These are phyloP conservation scores for Herpetotheres cachinnans DNA, from an alignment of 2,113 vertebrate species.

Conservation along the genomic window DNA sequence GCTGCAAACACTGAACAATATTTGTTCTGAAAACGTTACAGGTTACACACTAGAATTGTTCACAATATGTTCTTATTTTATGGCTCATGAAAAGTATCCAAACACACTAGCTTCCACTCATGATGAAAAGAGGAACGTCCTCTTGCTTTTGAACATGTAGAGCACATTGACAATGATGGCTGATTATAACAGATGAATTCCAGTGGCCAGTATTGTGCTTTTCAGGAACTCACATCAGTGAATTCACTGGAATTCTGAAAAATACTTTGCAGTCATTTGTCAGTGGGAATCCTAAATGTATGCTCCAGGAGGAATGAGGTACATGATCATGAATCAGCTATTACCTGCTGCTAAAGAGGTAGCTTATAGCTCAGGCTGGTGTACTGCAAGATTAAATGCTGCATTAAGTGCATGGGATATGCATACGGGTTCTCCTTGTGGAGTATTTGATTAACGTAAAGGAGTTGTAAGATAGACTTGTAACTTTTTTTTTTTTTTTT, in stretches of 20 bases:
- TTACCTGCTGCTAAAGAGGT: not conserved
- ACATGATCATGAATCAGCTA: not conserved
- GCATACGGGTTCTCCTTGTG: not conserved
- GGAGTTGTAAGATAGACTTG: not conserved
- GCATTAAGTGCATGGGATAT: not conserved
- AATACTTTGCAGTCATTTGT: not conserved
- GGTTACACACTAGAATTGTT: not conserved
- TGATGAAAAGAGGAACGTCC: not conserved
- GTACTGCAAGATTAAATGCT: not conserved
- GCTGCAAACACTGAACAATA: not conserved
- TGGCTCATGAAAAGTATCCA: not conserved
- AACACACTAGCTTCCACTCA: not conserved
- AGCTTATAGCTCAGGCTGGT: not conserved
- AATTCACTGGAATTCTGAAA: not conserved
- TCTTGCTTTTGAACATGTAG: not conserved
- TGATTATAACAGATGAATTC: not conserved
- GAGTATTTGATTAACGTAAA: not conserved
- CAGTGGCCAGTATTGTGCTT: not conserved
- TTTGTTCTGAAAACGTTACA: not conserved
- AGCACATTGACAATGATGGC: not conserved
- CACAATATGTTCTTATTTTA: not conserved
- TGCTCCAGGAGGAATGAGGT: not conserved
- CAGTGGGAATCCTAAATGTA: not conserved
- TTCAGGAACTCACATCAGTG: not conserved
- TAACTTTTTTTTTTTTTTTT: too few relatives aligned